These are phyloP conservation scores for Phylloscopus trochiloides DNA, from an alignment of 2,113 vertebrate species.

Conservation along the genomic window DNA sequence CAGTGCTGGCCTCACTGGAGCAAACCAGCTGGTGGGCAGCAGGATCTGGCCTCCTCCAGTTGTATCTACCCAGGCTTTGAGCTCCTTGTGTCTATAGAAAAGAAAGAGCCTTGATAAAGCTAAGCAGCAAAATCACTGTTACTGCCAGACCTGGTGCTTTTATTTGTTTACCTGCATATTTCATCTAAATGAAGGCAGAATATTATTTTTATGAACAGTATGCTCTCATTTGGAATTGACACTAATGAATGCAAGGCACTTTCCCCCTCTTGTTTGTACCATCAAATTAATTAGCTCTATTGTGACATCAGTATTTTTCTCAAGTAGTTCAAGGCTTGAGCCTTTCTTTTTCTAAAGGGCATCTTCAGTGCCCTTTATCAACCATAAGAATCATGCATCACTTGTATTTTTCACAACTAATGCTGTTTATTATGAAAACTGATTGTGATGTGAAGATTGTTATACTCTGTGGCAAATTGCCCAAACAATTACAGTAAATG, in stretches of 20 bases:
- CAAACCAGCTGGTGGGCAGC: background rate
- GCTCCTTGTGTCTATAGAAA: background rate
- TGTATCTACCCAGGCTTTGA: background rate
- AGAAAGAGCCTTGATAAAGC: background rate
- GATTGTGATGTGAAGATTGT: slow-evolving; percentile 57
- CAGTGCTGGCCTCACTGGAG: background rate
- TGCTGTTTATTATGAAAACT: slow-evolving; percentile 64
- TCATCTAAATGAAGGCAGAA: background rate
- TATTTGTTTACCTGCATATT: slow-evolving; percentile 47
- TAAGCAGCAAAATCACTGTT: background rate
- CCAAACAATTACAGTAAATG: slow-evolving; percentile 70
- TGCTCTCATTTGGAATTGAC: slow-evolving; percentile 47
- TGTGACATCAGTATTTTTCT: slow-evolving; percentile 46
- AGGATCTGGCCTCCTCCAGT: background rate
- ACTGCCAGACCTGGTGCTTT: background rate
- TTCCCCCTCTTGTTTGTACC: slow-evolving; percentile 44
- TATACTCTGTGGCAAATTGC: slow-evolving; percentile 62
- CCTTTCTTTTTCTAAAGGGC: slow-evolving; percentile 57
- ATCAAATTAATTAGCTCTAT: slow-evolving; percentile 68
- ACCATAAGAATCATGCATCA: slow-evolving; percentile 32
- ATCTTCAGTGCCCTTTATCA: slow-evolving; percentile 49
- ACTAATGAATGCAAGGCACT: slow-evolving; percentile 61
- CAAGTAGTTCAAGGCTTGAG: slow-evolving; percentile 43
- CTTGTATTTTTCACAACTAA: slow-evolving; percentile 59
- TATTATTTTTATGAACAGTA: slow-evolving; percentile 28